Conservation (phyloP, 1,140 invertebrate genomes). For the Drosophila prosaltans region DNA sequence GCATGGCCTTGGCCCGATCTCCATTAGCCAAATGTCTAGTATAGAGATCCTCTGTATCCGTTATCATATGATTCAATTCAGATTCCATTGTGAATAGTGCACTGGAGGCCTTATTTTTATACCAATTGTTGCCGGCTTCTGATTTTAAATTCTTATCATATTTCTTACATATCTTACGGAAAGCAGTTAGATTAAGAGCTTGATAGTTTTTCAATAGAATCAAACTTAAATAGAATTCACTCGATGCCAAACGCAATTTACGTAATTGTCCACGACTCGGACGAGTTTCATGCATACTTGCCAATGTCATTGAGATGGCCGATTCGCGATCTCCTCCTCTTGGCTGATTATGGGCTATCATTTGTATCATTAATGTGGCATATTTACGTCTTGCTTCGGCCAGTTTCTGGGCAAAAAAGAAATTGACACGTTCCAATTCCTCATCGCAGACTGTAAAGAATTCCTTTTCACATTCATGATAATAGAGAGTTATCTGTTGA, state of each 20-base stretch:
- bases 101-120: neutral
- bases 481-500: slow-evolving; percentile 83
- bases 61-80: slow-evolving; percentile 84
- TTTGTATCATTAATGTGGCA: slow-evolving; percentile 10
- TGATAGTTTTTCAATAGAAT: slow-evolving; percentile 95
- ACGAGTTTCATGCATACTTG: neutral
- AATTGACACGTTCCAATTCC: slow-evolving; percentile 96
- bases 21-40: slow-evolving; percentile 88
- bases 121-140: slow-evolving; percentile 27
- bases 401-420: slow-evolving; percentile 97
- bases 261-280: neutral
- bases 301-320: neutral
- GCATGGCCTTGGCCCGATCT: slow-evolving; percentile 89
- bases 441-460: slow-evolving; percentile 96
- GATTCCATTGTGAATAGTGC: slow-evolving; percentile 15
- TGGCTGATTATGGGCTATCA: neutral
- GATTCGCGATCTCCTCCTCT: neutral
- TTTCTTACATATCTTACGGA: slow-evolving; percentile 99
- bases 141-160: slow-evolving; percentile 91
- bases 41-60: slow-evolving; percentile 87
- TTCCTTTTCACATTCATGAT: slow-evolving; percentile 95
- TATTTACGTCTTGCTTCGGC: slow-evolving; percentile 90
- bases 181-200: slow-evolving; percentile 98
- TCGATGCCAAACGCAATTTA: slow-evolving; percentile 92
- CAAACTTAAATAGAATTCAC: slow-evolving; percentile 98